phyloP scores from a whole-genome alignment of 2,113 vertebrate species.

The Oreochromis niloticus region DNA sequence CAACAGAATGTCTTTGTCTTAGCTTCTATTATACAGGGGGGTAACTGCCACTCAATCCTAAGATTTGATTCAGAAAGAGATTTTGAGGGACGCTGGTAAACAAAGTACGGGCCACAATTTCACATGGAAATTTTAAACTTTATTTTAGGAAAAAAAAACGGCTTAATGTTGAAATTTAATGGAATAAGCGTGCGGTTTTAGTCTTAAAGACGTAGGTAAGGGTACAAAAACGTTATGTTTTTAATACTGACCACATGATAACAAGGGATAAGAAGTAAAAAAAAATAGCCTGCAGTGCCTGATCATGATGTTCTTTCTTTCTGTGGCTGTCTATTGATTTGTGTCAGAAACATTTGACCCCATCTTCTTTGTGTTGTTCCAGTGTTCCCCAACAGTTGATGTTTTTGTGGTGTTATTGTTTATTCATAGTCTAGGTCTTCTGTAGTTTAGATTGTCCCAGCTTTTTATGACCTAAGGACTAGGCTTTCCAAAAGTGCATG shows the following conservation, averaged over 20 bases:
- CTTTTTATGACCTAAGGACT: not conserved
- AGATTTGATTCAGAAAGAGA: not conserved
- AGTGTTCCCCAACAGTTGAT: not conserved
- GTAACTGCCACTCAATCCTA: not conserved
- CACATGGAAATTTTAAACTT: not conserved
- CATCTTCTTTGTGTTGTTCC: not conserved
- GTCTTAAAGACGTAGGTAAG: not conserved
- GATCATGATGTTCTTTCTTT: not conserved
- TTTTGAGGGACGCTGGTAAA: not conserved
- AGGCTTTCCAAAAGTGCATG: not conserved
- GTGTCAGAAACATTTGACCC: not conserved
- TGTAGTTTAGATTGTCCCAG: not conserved
- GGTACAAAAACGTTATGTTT: not conserved
- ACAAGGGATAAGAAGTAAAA: not conserved
- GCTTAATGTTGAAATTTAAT: not conserved
- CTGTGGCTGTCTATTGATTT: not conserved
- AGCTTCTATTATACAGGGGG: not conserved
- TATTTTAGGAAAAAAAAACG: rapidly evolving
- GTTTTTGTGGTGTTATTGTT: not conserved
- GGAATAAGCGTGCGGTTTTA: not conserved
- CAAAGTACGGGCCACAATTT: not conserved
- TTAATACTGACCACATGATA: not conserved
- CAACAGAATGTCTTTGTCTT: not conserved
- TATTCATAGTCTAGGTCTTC: not conserved
- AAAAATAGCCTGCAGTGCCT: not conserved